Evolutionary conservation across 2,113 vertebrate species (phyloP).

Genomic region (Apodemus speciosus): DNA sequence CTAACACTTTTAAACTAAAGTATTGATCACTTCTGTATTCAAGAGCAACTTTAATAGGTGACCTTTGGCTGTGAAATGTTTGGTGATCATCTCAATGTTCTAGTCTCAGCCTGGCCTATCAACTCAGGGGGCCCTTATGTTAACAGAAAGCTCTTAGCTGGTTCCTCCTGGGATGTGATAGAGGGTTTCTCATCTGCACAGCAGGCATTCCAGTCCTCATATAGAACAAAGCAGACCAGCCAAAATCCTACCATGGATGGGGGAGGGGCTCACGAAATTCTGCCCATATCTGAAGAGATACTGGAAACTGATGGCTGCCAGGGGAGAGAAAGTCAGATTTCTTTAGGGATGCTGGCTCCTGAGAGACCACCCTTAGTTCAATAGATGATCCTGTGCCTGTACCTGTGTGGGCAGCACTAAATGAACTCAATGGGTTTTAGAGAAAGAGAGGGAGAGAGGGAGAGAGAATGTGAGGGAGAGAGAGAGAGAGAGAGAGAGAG

Average conservation of each 20-base stretch:
- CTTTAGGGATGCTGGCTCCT: not conserved
- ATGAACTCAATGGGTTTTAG: not conserved
- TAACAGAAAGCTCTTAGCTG: slow-evolving; percentile 92
- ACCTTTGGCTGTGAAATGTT: slow-evolving; percentile 96
- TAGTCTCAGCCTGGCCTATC: slow-evolving; percentile 93
- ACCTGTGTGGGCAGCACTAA: not conserved
- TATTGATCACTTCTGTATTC: slow-evolving; percentile 93
- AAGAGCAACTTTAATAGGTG: slow-evolving; percentile 95
- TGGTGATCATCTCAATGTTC: slow-evolving; percentile 94
- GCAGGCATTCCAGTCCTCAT: slow-evolving; percentile 52
- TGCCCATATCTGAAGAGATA: not conserved
- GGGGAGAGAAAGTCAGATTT: not conserved
- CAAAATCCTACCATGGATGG: not conserved
- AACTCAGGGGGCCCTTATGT: slow-evolving; percentile 89
- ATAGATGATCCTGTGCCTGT: not conserved
- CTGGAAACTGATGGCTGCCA: not conserved
- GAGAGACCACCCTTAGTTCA: not conserved
- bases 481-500: not conserved
- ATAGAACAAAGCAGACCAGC: not conserved
- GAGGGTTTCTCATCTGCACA: slow-evolving; percentile 94
- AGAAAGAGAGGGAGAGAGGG: no score
- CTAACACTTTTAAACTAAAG: slow-evolving; percentile 94
- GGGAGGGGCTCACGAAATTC: not conserved
- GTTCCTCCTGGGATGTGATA: slow-evolving; percentile 94
- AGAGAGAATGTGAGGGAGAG: no score